Conservation (phyloP, 2,797 vertebrate species). For the Astyanax mexicanus region DNA sequence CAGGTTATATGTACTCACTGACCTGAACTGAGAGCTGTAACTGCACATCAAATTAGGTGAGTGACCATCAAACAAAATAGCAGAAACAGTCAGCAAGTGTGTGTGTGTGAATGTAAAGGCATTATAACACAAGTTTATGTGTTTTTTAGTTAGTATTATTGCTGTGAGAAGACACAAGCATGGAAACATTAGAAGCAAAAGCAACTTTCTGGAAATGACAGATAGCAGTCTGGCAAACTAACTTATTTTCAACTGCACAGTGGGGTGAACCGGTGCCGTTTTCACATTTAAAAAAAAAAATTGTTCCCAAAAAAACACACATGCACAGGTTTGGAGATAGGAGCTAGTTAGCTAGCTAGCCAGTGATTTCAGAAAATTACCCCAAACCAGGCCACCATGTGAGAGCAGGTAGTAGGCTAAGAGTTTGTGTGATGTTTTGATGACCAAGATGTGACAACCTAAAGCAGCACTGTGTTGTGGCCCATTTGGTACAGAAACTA, state of each 20-base stretch:
- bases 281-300: neutral
- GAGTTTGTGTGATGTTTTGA: neutral
- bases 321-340: too few relatives aligned
- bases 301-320: neutral
- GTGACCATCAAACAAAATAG: too few relatives aligned
- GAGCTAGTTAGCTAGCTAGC: constrained; percentile 32
- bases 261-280: neutral
- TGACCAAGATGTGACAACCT: neutral
- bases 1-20: too few relatives aligned
- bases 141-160: neutral
- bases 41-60: too few relatives aligned
- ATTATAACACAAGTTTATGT: neutral
- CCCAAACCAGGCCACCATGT: too few relatives aligned
- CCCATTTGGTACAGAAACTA: constrained; percentile 27
- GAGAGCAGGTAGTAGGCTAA: too few relatives aligned
- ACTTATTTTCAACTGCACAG: constrained; percentile 47
- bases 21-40: too few relatives aligned
- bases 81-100: too few relatives aligned
- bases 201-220: constrained; percentile 22
- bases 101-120: too few relatives aligned
- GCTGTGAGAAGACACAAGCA: neutral
- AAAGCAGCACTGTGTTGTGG: neutral
- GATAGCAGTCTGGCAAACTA: constrained; percentile 43
- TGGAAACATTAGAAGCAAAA: constrained; percentile 20
- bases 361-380: too few relatives aligned